Conservation (phyloP, 1,140 invertebrate genomes). For the Drosophila seguyi region DNA sequence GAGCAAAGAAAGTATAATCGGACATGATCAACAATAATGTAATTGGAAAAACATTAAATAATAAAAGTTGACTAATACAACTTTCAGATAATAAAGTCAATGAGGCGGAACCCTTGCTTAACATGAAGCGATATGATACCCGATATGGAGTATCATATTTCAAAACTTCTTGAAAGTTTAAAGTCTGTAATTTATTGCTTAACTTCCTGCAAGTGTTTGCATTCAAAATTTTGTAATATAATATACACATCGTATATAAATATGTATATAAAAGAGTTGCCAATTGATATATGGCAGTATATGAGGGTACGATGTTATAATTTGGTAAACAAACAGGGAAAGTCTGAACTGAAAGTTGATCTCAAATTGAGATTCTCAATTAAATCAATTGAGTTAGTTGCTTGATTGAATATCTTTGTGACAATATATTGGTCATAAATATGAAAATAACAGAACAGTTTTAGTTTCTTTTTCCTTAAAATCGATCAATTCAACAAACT, state of each 20-base stretch:
- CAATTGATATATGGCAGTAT: not conserved
- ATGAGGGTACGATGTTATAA: not conserved
- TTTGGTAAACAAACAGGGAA: not conserved
- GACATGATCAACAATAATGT: constrained; percentile 26
- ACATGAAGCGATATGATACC: not conserved
- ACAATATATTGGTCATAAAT: not conserved
- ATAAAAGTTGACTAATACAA: constrained; percentile 12
- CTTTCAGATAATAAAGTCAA: not conserved
- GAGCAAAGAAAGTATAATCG: constrained; percentile 12
- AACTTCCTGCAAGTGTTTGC: not conserved
- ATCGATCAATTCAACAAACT: not conserved
- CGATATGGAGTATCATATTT: not conserved
- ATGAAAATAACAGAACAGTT: not conserved
- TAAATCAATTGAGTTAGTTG: constrained; percentile 3
- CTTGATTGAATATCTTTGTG: not conserved
- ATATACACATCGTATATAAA: not conserved
- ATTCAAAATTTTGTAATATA: not conserved
- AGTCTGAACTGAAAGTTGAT: not conserved
- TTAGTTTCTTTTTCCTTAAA: not conserved
- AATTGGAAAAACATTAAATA: constrained; percentile 13
- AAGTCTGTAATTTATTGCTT: not conserved
- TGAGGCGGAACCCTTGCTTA: not conserved
- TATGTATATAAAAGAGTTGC: not conserved
- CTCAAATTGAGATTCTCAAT: too few species aligned
- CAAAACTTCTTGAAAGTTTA: not conserved